Evolutionary conservation across 35 echinoderm and acorn worm species (phyloP).

Genomic region (Stichopus chloronotus): DNA sequence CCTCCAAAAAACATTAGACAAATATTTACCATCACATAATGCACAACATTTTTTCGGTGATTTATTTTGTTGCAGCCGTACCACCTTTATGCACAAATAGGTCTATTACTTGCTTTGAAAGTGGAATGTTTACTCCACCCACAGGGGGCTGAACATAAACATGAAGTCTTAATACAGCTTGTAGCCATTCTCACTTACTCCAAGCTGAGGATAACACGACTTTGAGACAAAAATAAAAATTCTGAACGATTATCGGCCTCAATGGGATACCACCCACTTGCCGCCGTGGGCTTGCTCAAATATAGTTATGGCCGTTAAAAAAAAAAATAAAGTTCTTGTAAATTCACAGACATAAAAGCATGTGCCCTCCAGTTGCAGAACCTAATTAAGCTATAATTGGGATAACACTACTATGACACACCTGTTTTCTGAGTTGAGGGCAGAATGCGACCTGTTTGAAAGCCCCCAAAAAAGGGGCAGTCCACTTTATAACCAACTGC

Average conservation of each 20-base stretch:
- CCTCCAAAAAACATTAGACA: no score
- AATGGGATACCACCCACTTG: constrained; percentile 2
- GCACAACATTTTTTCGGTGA: no score
- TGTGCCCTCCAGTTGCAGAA: background rate
- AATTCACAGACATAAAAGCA: background rate
- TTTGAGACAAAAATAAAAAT: background rate
- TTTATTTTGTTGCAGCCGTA: no score
- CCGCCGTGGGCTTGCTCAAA: background rate
- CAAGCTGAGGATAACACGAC: background rate
- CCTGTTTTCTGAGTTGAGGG: background rate
- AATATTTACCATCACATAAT: no score
- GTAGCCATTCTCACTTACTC: no score
- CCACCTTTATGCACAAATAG: no score
- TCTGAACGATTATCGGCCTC: background rate
- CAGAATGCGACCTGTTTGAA: background rate
- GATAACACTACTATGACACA: background rate
- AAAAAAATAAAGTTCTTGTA: constrained; percentile 4
- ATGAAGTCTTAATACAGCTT: no score
- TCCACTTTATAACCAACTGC: no score
- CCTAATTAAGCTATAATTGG: constrained; percentile 20
- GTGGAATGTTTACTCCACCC: background rate
- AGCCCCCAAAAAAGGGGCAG: no score
- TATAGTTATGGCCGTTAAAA: background rate
- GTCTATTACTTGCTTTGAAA: no score
- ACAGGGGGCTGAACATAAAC: background rate